These are phyloP conservation scores for Leptopilina boulardi DNA, from an alignment of 1,140 invertebrate genomes.

Conservation along the genomic window DNA sequence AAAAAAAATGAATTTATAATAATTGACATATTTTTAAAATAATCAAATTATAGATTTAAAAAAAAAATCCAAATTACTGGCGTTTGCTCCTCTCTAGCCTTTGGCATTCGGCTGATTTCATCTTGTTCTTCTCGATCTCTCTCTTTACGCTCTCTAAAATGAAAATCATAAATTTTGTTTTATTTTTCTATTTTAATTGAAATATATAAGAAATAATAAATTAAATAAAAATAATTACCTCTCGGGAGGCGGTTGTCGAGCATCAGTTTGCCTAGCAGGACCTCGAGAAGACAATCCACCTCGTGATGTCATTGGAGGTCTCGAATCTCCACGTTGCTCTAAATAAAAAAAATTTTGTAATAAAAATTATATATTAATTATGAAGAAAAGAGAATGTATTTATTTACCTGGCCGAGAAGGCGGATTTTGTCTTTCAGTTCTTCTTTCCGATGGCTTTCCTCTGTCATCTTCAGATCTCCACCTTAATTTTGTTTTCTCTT, in stretches of 20 bases:
- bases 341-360: not conserved
- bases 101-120: constrained; percentile 76
- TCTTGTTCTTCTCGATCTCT: constrained; percentile 68
- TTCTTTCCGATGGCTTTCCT: constrained; percentile 51
- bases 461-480: constrained; percentile 60
- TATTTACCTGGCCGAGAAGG: not conserved
- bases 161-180: not conserved
- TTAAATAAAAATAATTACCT: constrained; percentile 49
- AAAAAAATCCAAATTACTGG: constrained; percentile 74
- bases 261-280: constrained; percentile 50
- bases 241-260: constrained; percentile 49
- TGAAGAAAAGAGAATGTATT: not conserved
- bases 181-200: too few relatives aligned
- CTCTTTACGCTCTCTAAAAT: constrained; percentile 65
- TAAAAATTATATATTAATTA: not conserved
- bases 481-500: constrained; percentile 54
- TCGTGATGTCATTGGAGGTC: constrained; percentile 53
- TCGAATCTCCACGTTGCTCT: constrained; percentile 63
- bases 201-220: not conserved
- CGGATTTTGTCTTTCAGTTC: constrained; percentile 3
- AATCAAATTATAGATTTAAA: not conserved
- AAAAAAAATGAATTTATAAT: constrained; percentile 61
- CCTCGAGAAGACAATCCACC: constrained; percentile 39
- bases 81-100: constrained; percentile 79
- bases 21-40: constrained; percentile 6